Percentiles rank a stretch among this genome's conserved stretches.
Conservation (phyloP, 2,113 vertebrate genomes). For the Chaetura pelagica region DNA sequence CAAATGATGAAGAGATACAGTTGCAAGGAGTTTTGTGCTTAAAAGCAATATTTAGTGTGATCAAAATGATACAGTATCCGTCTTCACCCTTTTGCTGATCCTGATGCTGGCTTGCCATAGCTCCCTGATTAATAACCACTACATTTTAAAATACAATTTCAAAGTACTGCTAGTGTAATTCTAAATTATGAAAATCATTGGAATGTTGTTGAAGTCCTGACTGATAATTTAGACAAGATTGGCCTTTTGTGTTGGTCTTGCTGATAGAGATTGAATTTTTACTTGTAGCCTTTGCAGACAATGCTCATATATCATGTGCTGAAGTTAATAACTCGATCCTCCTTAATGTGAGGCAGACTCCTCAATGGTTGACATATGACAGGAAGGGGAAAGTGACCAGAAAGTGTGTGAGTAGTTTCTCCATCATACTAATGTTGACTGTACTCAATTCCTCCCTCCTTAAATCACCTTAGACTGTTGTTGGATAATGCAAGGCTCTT, state of each 20-base stretch:
- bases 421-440: not conserved
- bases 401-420: not conserved
- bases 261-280: not conserved
- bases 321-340: not conserved
- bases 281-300: not conserved
- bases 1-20: not conserved
- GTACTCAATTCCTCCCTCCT: not conserved
- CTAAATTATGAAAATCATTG: not conserved
- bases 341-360: not conserved
- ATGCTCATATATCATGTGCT: not conserved
- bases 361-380: not conserved
- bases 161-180: not conserved
- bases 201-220: not conserved
- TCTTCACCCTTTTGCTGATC: not conserved
- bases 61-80: not conserved
- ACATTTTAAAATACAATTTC: slow-evolving; percentile 1
- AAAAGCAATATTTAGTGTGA: not conserved
- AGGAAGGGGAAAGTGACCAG: not conserved
- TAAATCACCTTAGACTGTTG: not conserved
- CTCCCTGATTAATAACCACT: not conserved
- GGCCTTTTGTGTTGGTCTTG: not conserved
- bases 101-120: not conserved
- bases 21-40: not conserved
- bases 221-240: not conserved
- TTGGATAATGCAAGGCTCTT: fast-evolving